Base-by-base conservation (phyloP, 2,888 invertebrate genomes). In the Ectemnius continuus region DNA sequence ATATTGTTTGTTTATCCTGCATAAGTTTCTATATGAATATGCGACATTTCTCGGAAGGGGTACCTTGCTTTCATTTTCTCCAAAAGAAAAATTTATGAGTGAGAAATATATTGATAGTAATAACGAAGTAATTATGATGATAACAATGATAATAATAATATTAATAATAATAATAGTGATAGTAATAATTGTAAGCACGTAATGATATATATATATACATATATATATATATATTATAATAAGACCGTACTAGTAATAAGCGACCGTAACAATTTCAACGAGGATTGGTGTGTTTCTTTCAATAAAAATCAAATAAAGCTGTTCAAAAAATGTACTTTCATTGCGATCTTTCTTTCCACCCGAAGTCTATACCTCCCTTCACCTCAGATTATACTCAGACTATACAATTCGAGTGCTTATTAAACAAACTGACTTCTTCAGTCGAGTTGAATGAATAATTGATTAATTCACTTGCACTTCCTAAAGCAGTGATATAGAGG, bases 111-210 rank as follows among this genome's bases (percentile, higher is more conserved):
- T 52, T 52, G 16, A 52, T 52, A 52, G 52, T 14, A 52, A 52
- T 52, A 16, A 52, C 16, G 14, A 66, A 75, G 63, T 76, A 75
- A 65, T 75, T 61, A 59, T 46, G 69, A 52, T 75, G 63, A 23
- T 76, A 76, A 59, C 48, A 64, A 60, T 69, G 63, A 36, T 75
- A 67, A 59, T 56, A 65, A 70, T 71, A 65, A 60, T 66, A 69
- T 65, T 45, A 63, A 76, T 76, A 63, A 60, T 64, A 61, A 67
- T 70, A 69, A 52, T 66, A 60, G 14, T 60, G 67, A 48, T 62
- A 60, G 63, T 59, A 59, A 36, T 36, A 36, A 36, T 36, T 36
- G 4, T 36, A 36, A 36, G 36, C 11, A 36, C 36, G 36, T 36
- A 36, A 36, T 36, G 36, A 11, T 36, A 36, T 36, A 52, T 52